Evolutionary conservation across 2,797 vertebrate genomes (phyloP), one percentile per base, ranked within the genome.

Genomic region (Pygocentrus nattereri): DNA sequence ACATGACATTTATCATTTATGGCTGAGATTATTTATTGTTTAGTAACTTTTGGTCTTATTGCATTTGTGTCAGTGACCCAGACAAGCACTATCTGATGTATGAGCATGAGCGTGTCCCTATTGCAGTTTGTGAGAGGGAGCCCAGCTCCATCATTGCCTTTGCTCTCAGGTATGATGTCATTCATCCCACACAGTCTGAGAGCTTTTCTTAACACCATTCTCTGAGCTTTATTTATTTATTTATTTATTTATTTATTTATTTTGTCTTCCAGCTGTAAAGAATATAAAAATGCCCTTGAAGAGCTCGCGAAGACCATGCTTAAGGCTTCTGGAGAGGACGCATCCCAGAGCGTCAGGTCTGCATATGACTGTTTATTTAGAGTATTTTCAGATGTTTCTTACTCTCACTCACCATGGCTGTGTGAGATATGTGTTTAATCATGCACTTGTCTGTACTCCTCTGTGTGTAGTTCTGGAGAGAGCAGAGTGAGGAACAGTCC

Each of bases 81-180:
- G 98, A 99, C 92, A 99, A 99, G 78, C 98, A 99, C 87, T 99
- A 99, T 84, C 92, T 99, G 81, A 99, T 99, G 97, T 96, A 97
- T 5, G 98, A 99, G 76, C 97, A 99, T 0, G 98, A 99, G 85
- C 95, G 97, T 0, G 98, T 99, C 0, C 97, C 98, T 80, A 99
- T 99, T 79, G 97, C 97, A 0, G 97, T 99, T 85, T 99, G 98
- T 50, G 98, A 99, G 93, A 96, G 95, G 81, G 98, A 99, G 67
- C 98, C 98, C 12, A 99, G 98, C 88, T 99, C 98, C 84, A 99
- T 99, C 92, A 99, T 99, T 47, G 97, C 98, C 82, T 99, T 99
- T 85, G 97, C 98, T 65, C 97, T 99, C 93, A 99, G 98, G 98
- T 99, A 94, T 86, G 80, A 0, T 0, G 25, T 30, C 31, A 13